Base-by-base conservation (phyloP, 2,888 invertebrate genomes). In the Papilio demoleus region DNA sequence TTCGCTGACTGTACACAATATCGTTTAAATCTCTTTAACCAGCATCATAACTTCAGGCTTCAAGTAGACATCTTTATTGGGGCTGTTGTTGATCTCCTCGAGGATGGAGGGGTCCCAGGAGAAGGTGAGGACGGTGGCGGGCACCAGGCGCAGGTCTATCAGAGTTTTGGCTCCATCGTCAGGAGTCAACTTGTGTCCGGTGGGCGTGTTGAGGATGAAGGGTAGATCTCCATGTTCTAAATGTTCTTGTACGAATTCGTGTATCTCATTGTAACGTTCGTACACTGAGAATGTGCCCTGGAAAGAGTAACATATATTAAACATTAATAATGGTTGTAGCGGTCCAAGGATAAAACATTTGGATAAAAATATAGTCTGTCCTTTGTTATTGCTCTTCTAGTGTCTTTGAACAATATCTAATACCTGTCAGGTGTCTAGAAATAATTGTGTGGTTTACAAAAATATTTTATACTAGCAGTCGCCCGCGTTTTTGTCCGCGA, bases 211-310 rank as follows among this genome's bases (percentile, higher is more conserved):
- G n/a, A 98, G 90, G 5, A 93, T 79, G 86, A 97, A 98, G 0
- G 96, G 95, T 66, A 95, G 88, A 14, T 94, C 38, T 9, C 36
- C 36, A 9, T 8, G 36, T 9, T 36, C 36, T n/a, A 98, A 85
- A 82, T 96, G 95, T 72, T 97, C 97, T 80, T 94, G 93, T 0
- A 98, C 95, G 85, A 97, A 98, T 70, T 96, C 95, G 73, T 95
- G 90, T n/a, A 98, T 93, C 72, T 95, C 95, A 0, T 88, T 84
- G 74, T 96, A 94, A 73, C 95, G 96, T 82, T 98, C 98, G 81
- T 95, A 95, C 0, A 97, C 96, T 61, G 95, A 95, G 86, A 98
- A 98, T 3, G 98, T 98, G 9, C 98, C 98, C 95, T 98, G 93
- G 14, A 94, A 89, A 72, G 17, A 8, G 1, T 1, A 34, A 59